Evolutionary conservation across 2,888 invertebrate species (phyloP).

Genomic region (Fissipunctia ypsillon): DNA sequence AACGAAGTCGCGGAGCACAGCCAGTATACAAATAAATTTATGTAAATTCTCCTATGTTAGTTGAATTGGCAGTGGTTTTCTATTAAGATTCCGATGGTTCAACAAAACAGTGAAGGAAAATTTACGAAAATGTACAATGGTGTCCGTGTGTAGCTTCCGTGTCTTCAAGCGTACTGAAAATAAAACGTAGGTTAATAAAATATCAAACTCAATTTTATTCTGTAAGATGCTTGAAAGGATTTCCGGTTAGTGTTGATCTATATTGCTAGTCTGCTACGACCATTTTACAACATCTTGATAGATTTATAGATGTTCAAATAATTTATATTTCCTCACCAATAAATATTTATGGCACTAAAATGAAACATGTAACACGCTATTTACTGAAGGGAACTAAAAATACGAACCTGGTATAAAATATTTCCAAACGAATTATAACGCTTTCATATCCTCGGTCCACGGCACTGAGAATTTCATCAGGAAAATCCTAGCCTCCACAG

Average conservation of each 20-base stretch:
- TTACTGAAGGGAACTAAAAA: conserved; percentile 21
- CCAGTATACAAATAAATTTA: neutral
- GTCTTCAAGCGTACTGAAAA: conserved; percentile 13
- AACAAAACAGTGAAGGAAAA: neutral
- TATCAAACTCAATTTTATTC: conserved; percentile 20
- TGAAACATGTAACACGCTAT: conserved; percentile 14
- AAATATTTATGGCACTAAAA: conserved; percentile 37
- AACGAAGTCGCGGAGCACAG: no score
- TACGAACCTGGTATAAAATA: neutral
- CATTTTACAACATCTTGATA: conserved; percentile 52
- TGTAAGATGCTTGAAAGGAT: conserved; percentile 31
- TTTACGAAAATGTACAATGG: neutral
- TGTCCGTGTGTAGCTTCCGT: neutral
- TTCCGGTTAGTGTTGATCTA: conserved; percentile 39
- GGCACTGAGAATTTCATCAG: no score
- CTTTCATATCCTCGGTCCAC: no score
- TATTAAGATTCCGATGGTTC: neutral
- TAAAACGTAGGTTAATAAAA: conserved; percentile 20
- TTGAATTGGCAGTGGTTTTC: neutral
- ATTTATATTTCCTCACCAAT: conserved; percentile 47
- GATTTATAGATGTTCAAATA: conserved; percentile 54
- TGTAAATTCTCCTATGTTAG: no score
- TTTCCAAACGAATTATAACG: neutral
- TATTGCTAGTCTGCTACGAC: conserved; percentile 30
- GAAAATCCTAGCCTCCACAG: no score